phyloP scores from a whole-genome alignment of 1,140 invertebrate genomes.

The Drosophila nigrodunni region DNA sequence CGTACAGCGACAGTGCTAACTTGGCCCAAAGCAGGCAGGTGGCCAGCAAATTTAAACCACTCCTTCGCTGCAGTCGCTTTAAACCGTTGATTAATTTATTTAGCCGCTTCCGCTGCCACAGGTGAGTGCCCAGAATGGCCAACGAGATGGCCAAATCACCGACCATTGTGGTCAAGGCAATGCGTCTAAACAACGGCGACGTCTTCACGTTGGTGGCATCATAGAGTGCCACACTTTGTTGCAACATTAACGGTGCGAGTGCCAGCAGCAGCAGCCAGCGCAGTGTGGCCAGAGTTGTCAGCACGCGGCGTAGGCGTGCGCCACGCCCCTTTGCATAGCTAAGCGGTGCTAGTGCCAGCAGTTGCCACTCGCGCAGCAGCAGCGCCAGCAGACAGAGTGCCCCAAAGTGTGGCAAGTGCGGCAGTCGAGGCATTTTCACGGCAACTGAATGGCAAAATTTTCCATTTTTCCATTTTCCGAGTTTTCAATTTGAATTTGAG shows the following conservation, averaged over 20 bases:
- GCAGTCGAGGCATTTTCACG: conserved; percentile 55
- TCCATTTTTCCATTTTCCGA: no score
- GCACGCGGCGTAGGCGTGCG: conserved; percentile 15
- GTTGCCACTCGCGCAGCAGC: conserved; percentile 59
- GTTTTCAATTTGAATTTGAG: no score
- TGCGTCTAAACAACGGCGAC: conserved; percentile 55
- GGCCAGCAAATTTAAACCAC: conserved; percentile 26
- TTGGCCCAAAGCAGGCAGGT: conserved; percentile 61
- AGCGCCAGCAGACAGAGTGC: conserved; percentile 49
- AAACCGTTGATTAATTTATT: conserved; percentile 42
- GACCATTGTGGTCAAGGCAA: conserved; percentile 59
- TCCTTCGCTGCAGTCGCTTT: conserved; percentile 23
- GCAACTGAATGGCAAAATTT: conserved; percentile 38
- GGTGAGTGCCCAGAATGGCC: conserved; percentile 40
- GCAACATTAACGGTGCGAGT: conserved; percentile 55
- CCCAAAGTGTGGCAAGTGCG: conserved; percentile 66
- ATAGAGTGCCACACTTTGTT: conserved; percentile 56
- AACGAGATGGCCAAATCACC: conserved; percentile 61
- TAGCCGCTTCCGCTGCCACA: conserved; percentile 50
- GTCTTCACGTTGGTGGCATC: conserved; percentile 65
- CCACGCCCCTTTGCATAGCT: conserved; percentile 12
- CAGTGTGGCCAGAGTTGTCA: conserved; percentile 38
- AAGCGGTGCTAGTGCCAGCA: conserved; percentile 57
- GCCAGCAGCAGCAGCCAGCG: conserved; percentile 42
- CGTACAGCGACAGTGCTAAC: conserved; percentile 63